Base-by-base conservation (phyloP, 92 coral and sea anemone species). In the Bergia puertoricense region DNA sequence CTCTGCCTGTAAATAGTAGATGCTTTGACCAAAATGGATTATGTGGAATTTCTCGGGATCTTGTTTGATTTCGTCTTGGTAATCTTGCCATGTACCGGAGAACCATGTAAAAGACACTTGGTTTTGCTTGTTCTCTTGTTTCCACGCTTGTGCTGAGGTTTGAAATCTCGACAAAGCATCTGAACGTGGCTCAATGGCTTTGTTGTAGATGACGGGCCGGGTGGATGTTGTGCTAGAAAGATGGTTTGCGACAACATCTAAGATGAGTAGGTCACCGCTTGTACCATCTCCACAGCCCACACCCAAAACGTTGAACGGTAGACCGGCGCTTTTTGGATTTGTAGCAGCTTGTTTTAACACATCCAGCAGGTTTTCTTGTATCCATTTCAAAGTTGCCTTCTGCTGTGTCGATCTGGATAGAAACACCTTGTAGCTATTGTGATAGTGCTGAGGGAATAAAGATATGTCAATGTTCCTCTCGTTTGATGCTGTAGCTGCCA, bases 241-340 rank as follows among this genome's bases (percentile, higher is more conserved):
- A 14, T 43, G 46, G 11, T 43, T 40, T 39, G 54, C 79, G 23
- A 75, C 50, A 40, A 6, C 79, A 38, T 75, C 79, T 8, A 75
- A 43, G 48, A 75, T 75, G 48, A 14, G 50, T 2, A 75, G 46
- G 10, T 75, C 79, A 20, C 22, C 14, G 30, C 18, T 5, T 66
- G 73, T 8, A 0, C 79, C 79, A 40, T 75, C 45, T 2, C 79
- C 50, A 75, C 79, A 75, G 43, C 79, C 79, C 30, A 75, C 79
- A 2, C 79, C 79, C 20, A 75, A 46, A 75, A 75, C n/a, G 0
- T 5, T 75, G 2, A 75, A 39, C 5, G 22, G 73, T 2, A 37
- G 13, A 1, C 9, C 18, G 22, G 16, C 6, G n/a, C 18, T 20
- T 38, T 75, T 37, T 39, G 30, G 0, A 9, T 75, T 7, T 39